phyloP scores from a whole-genome alignment of 2,888 invertebrate species.

The Philopedon plagiatum region DNA sequence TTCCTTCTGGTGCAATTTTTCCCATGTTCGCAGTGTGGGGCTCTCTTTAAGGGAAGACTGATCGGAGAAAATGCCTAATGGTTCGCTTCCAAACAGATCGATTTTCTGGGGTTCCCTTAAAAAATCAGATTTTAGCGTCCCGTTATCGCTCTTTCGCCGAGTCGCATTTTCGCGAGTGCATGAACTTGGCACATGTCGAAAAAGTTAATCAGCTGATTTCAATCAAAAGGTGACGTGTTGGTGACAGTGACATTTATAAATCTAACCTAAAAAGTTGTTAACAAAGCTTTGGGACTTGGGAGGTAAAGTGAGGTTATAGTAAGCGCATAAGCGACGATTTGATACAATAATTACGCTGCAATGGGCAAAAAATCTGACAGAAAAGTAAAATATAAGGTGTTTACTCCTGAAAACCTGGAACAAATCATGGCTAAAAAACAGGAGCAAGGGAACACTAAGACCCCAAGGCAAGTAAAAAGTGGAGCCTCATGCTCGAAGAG shows the following conservation, averaged over 20 bases:
- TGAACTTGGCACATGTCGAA: not conserved
- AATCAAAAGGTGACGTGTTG: not conserved
- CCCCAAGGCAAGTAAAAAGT: not conserved
- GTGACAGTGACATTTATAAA: not conserved
- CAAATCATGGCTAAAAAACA: not conserved
- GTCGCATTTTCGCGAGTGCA: too few species aligned
- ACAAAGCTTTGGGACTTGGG: not conserved
- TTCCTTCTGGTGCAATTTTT: constrained; percentile 76
- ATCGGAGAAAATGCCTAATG: constrained; percentile 77
- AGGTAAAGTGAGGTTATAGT: constrained; percentile 3
- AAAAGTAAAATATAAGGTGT: not conserved
- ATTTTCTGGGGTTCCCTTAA: constrained; percentile 67
- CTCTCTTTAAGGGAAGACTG: constrained; percentile 62
- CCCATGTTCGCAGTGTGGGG: constrained; percentile 77
- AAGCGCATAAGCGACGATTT: not conserved
- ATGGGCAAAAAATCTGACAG: not conserved
- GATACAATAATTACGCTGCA: not conserved
- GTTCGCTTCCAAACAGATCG: constrained; percentile 75
- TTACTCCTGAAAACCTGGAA: not conserved
- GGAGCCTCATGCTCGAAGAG: not conserved
- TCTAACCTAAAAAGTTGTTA: not conserved
- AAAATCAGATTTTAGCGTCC: not conserved
- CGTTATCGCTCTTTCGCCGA: too few species aligned
- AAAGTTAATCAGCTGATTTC: constrained; percentile 5
- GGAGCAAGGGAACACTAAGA: not conserved